Evolutionary conservation across 92 coral and sea anemone species (phyloP), one percentile per base, ranked within the genome.

Genomic region (Phenganax stokvisi): DNA sequence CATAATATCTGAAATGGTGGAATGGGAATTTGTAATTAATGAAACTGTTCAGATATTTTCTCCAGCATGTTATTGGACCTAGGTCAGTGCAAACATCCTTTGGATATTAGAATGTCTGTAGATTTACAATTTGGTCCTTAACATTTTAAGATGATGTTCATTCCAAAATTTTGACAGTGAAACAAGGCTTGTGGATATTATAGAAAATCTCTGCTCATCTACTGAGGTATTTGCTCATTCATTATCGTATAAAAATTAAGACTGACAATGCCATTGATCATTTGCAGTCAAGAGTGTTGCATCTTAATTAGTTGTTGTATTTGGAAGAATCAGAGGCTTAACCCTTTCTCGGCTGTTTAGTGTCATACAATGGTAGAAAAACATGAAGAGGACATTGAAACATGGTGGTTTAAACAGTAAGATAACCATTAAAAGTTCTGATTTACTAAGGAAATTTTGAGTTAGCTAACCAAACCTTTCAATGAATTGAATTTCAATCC

Each of bases 301-400:
- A 20, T 20, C 5, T 2, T 37, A 37, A 2, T 37, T 37, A 37
- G 47, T 37, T 37, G 47, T 37, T 37, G 47, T 37, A 37, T 37
- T 37, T 37, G 47, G 47, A 1, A 37, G 0, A 37, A 37, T 37
- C 47, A 37, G 47, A 37, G 47, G 47, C 2, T 11, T n/a, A 29
- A 37, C n/a, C 3, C 52, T 27, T 4, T 16, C 28, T 54, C 55
- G 8, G 8, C 16, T 61, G 47, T 31, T 7, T 73, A 94, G 98
- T 94, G 98, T 75, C 98, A 94, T 87, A 84, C 97, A 2, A 81
- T 94, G 91, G 97, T 94, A 12, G 98, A 94, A 77, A 96, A 94
- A 72, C 90, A 92, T 75, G 98, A 94, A 77, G 98, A 94, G 67
- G 78, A 89, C 16, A 63, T 94, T 66, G 98, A 94, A 85, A 84